A percentile compares a stretch with the other conserved stretches of the same genome.
These are phyloP conservation scores for Diorhabda carinulata DNA, from an alignment of 1,140 invertebrate genomes.

Conservation along the genomic window DNA sequence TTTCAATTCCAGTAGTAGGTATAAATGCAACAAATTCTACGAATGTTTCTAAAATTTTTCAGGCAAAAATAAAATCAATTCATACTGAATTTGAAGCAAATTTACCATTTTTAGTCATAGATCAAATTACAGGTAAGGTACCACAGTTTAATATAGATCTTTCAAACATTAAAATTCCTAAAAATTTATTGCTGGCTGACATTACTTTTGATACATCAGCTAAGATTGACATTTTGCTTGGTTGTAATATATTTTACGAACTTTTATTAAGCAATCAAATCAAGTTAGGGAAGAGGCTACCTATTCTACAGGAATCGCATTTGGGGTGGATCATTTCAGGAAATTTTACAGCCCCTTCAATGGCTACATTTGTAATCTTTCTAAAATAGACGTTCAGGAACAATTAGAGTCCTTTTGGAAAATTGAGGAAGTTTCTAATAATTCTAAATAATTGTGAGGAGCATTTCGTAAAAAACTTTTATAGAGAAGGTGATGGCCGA, in stretches of 20 bases:
- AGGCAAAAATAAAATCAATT: conserved; percentile 12
- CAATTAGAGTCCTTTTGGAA: conserved; percentile 12
- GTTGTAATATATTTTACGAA: conserved; percentile 15
- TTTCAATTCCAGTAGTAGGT: conserved; percentile 9
- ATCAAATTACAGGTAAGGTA: conserved; percentile 20
- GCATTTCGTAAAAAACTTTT: conserved; percentile 7
- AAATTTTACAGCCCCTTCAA: neutral
- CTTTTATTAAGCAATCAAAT: conserved; percentile 12
- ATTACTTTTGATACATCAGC: conserved; percentile 10
- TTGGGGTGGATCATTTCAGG: conserved; percentile 21
- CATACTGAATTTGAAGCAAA: conserved; percentile 16
- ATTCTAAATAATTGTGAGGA: conserved; percentile 4
- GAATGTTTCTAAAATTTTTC: conserved; percentile 4
- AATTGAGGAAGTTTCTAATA: neutral
- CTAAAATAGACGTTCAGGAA: neutral
- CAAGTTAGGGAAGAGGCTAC: conserved; percentile 8
- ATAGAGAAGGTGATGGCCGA: neutral
- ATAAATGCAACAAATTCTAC: conserved; percentile 1
- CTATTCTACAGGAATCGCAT: conserved; percentile 18
- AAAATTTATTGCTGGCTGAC: conserved; percentile 14
- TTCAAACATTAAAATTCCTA: conserved; percentile 5
- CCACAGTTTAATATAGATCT: conserved; percentile 16
- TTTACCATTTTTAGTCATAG: conserved; percentile 30
- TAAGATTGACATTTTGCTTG: conserved; percentile 18
- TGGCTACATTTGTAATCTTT: neutral